These are phyloP conservation scores for Epinotia ramella DNA, from an alignment of 2,888 invertebrate species.

Conservation along the genomic window DNA sequence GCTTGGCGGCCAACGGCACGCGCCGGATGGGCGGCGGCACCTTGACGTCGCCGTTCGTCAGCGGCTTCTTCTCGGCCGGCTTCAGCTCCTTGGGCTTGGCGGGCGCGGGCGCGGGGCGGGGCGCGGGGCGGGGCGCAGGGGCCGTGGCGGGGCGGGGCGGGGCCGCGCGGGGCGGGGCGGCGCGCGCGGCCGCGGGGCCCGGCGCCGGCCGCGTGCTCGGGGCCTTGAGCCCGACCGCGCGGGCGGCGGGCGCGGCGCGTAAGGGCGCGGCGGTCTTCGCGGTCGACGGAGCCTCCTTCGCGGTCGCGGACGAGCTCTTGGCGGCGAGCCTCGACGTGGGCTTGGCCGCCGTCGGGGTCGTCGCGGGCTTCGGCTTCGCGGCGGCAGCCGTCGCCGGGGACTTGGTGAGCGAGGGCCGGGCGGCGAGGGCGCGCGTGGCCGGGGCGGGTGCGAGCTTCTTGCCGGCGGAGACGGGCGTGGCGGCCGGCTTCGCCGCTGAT, in stretches of 20 bases:
- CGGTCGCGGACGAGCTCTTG: conserved; percentile 53
- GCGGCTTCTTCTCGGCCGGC: conserved; percentile 79
- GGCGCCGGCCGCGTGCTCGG: conserved; percentile 51
- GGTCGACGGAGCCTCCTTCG: conserved; percentile 53
- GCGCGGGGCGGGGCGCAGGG: conserved; percentile 48
- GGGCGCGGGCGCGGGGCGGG: conserved; percentile 50
- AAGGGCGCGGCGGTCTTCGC: conserved; percentile 51
- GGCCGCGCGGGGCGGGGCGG: conserved; percentile 48
- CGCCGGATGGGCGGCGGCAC: conserved; percentile 50
- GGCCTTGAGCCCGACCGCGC: conserved; percentile 53
- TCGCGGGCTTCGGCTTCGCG: conserved; percentile 61
- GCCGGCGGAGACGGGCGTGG: conserved; percentile 48
- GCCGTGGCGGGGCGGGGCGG: conserved; percentile 28
- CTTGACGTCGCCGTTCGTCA: conserved; percentile 85
- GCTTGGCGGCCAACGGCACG: conserved; percentile 49
- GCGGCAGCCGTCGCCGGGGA: conserved; percentile 56
- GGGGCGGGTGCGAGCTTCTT: conserved; percentile 55
- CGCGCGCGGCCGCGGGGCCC: conserved; percentile 46
- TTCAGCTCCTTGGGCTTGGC: conserved; percentile 59
- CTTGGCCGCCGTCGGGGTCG: conserved; percentile 56
- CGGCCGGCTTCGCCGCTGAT: conserved; percentile 44
- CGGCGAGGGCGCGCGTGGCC: conserved; percentile 53
- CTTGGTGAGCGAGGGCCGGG: conserved; percentile 50
- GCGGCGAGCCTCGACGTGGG: conserved; percentile 56
- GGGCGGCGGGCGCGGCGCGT: conserved; percentile 52